Percentiles rank a stretch among this genome's conserved stretches.
phyloP scores from a whole-genome alignment of 1,140 invertebrate species.

The Holotrichia oblita region DNA sequence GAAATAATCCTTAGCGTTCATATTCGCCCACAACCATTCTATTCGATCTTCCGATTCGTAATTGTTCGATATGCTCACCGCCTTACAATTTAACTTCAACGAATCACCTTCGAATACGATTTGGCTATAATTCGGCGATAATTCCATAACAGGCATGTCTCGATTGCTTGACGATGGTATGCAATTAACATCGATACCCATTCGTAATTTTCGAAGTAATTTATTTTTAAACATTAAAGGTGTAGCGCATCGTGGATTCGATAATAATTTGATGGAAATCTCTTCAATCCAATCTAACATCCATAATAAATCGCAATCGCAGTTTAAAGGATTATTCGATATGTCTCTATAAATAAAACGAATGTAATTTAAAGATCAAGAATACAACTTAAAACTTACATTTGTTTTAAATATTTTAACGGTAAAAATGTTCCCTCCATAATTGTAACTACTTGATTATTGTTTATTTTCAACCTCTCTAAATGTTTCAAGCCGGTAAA shows the following conservation, averaged over 20 bases:
- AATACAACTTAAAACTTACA: conserved; percentile 66
- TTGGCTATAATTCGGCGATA: conserved; percentile 72
- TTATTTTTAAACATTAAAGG: conserved; percentile 73
- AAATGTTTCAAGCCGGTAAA: conserved; percentile 72
- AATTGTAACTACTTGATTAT: conserved; percentile 75
- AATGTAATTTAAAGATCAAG: background rate
- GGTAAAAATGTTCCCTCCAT: conserved; percentile 73
- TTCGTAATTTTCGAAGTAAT: conserved; percentile 74
- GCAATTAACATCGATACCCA: conserved; percentile 68
- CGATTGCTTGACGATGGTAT: conserved; percentile 59
- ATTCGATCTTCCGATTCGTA: conserved; percentile 59
- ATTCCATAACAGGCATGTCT: conserved; percentile 66
- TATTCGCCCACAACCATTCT: conserved; percentile 66
- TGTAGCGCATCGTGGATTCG: conserved; percentile 76
- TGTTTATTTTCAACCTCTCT: conserved; percentile 72
- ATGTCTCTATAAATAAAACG: conserved; percentile 70
- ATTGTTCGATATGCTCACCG: conserved; percentile 64
- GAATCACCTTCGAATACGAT: conserved; percentile 89
- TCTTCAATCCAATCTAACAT: conserved; percentile 78
- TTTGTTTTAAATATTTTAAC: conserved; percentile 70
- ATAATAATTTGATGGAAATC: conserved; percentile 73
- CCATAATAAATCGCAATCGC: conserved; percentile 85
- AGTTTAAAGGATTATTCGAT: conserved; percentile 79
- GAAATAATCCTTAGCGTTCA: conserved; percentile 65
- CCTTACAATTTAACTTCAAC: conserved; percentile 78